phyloP scores from a whole-genome alignment of 92 coral and sea anemone species.

The Actinernus sp. region DNA sequence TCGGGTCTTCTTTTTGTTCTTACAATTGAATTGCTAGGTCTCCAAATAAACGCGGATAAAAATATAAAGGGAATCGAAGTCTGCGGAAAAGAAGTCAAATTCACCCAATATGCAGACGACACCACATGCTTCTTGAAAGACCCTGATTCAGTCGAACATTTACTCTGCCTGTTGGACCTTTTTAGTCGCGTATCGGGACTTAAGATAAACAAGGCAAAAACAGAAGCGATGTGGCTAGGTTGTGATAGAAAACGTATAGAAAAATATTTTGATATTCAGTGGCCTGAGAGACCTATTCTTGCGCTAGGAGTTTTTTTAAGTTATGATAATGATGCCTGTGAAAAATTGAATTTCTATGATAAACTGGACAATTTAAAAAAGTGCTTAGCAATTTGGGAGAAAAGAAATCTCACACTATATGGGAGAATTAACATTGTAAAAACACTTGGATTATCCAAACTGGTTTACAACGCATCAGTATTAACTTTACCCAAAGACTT shows the following conservation, averaged over 20 bases:
- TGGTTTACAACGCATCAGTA: too few species aligned
- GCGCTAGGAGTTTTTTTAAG: too few species aligned
- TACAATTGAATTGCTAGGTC: conserved; percentile 21
- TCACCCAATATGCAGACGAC: conserved; percentile 34
- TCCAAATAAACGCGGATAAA: conserved; percentile 5
- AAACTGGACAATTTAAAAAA: too few species aligned
- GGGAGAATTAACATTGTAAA: too few species aligned
- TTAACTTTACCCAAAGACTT: too few species aligned
- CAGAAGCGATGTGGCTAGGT: conserved; percentile 30
- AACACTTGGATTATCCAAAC: too few species aligned
- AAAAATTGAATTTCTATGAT: too few species aligned
- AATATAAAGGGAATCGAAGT: conserved; percentile 14
- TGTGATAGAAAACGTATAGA: not conserved
- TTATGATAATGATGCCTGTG: too few species aligned
- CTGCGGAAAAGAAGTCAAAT: conserved; percentile 9
- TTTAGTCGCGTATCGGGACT: conserved; percentile 11
- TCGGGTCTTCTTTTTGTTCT: conserved; percentile 27
- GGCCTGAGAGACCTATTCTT: conserved; percentile 2
- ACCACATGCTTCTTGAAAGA: conserved; percentile 16
- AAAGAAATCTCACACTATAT: too few species aligned
- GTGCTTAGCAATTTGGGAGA: too few species aligned
- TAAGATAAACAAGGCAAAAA: conserved; percentile 13
- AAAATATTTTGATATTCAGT: not conserved
- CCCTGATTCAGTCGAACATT: not conserved
- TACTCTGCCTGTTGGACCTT: conserved; percentile 7